Base-by-base conservation (phyloP, 2,888 invertebrate species). In the Adela reaumurella region DNA sequence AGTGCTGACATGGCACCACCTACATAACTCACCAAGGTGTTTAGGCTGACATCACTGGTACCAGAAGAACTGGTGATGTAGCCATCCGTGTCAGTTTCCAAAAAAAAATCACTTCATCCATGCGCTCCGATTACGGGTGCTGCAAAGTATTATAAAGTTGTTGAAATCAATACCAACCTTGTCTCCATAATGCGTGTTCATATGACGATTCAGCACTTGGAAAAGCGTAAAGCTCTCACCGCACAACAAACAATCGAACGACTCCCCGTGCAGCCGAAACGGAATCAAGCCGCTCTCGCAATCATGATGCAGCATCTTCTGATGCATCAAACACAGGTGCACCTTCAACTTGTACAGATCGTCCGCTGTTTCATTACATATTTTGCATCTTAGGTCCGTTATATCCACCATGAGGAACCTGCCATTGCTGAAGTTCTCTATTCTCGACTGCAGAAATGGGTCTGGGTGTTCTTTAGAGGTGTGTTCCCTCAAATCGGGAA, bases 221-320 rank as follows among this genome's bases (percentile, higher is more conserved):
- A 49, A 52, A 3, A 46, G 46, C 17, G 49, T 41, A 24, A 52
- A 53, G 43, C 19, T 48, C 18, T 49, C 46, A n/a, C 24, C 46
- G 17, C 53, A 53, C 10, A 53, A 18, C 6, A 51, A 49, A 18
- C 53, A 53, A 17, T 46, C 17, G 16, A 52, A 52, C 2, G 46
- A 45, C 53, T 69, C 69, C 5, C 49, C 17, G 4, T 2, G 24
- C 3, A 53, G 14, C 43, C 48, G 50, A 43, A 50, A 53, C 6
- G 53, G 53, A 3, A 53, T 50, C 43, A 53, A 18, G 35, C 35
- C n/a, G n/a, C 14, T 14, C 3, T 8, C n/a, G 3, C 3, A 8
- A 11, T 35, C 35, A 14, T 35, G 35, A 11, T 35, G 35, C 3
- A 35, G 35, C 11, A 35, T 8, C 35, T 35, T 35, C n/a, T 35